Conservation (phyloP, 1,140 invertebrate genomes). For the Caenorhabditis briggsae region DNA sequence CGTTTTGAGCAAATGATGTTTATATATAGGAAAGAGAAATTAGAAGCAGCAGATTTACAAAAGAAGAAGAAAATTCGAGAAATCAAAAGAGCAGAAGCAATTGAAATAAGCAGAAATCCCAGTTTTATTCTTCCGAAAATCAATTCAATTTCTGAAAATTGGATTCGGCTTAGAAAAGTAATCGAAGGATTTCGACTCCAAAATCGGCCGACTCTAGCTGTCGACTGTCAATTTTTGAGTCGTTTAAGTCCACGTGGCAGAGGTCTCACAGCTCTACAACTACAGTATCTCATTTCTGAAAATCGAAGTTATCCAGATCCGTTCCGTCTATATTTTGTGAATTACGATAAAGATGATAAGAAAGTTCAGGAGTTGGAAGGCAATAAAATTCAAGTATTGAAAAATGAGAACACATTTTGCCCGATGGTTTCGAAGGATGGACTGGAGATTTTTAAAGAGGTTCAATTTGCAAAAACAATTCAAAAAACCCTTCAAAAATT, state of each 20-base stretch:
- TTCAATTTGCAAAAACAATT: constrained; percentile 61
- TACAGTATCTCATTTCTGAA: constrained; percentile 63
- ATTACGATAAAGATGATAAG: constrained; percentile 60
- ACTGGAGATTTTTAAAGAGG: background rate
- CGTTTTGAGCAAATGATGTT: constrained; percentile 66
- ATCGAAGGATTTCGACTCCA: constrained; percentile 43
- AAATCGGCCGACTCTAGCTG: constrained; percentile 63
- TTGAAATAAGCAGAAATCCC: background rate
- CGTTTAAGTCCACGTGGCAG: constrained; percentile 64
- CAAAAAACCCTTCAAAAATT: constrained; percentile 47
- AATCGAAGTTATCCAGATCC: constrained; percentile 50
- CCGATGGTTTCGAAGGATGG: constrained; percentile 16
- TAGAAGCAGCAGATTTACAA: constrained; percentile 34
- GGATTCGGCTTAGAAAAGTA: background rate
- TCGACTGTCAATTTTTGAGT: constrained; percentile 69
- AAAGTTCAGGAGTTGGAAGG: background rate
- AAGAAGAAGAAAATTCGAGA: constrained; percentile 38
- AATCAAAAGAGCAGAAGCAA: background rate
- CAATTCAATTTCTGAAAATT: constrained; percentile 13
- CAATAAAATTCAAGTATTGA: background rate
- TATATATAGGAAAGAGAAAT: constrained; percentile 51
- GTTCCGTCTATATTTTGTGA: constrained; percentile 63
- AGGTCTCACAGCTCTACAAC: constrained; percentile 65
- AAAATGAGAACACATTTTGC: background rate
- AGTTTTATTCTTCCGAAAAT: background rate